A percentile compares a stretch with the other conserved stretches of the same genome.
These are phyloP conservation scores for Gymnosoma rotundatum DNA, from an alignment of 2,888 invertebrate genomes.

Conservation along the genomic window DNA sequence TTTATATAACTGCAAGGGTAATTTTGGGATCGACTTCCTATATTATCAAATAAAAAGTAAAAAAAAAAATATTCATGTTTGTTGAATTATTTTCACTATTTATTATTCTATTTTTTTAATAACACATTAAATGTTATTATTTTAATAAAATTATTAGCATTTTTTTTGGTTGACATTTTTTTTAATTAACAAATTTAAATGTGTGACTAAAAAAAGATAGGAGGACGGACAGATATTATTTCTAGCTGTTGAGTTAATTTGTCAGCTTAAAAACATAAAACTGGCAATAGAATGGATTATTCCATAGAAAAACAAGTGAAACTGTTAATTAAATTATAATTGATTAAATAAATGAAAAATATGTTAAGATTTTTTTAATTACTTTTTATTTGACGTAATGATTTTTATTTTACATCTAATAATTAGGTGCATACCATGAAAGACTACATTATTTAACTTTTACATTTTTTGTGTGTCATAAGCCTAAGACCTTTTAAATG, in stretches of 20 bases:
- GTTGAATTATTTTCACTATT: not conserved
- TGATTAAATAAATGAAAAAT: not conserved
- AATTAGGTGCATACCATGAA: too few relatives aligned
- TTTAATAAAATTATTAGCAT: not conserved
- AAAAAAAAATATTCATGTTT: not conserved
- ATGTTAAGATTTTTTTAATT: too few relatives aligned
- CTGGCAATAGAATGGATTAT: not conserved
- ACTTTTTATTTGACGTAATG: not conserved
- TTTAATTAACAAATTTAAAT: slow-evolving; percentile 32
- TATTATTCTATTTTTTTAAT: not conserved
- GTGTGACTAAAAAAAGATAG: not conserved
- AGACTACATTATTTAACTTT: not conserved
- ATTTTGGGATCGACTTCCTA: too few relatives aligned
- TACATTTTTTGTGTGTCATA: not conserved
- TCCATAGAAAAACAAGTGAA: slow-evolving; percentile 8
- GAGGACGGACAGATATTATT: not conserved
- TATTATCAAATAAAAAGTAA: not conserved
- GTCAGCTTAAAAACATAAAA: not conserved
- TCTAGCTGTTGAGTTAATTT: slow-evolving; percentile 10
- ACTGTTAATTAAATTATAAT: not conserved
- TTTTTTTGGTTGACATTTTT: slow-evolving; percentile 37
- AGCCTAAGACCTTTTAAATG: not conserved
- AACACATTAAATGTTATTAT: not conserved
- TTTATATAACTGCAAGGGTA: too few relatives aligned
- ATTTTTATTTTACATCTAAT: not conserved